A percentile compares a stretch with the other conserved stretches of the same genome.
Evolutionary conservation across 53 echinoderm and acorn worm species (phyloP).

Genomic region (Glandiceps talaboti): DNA sequence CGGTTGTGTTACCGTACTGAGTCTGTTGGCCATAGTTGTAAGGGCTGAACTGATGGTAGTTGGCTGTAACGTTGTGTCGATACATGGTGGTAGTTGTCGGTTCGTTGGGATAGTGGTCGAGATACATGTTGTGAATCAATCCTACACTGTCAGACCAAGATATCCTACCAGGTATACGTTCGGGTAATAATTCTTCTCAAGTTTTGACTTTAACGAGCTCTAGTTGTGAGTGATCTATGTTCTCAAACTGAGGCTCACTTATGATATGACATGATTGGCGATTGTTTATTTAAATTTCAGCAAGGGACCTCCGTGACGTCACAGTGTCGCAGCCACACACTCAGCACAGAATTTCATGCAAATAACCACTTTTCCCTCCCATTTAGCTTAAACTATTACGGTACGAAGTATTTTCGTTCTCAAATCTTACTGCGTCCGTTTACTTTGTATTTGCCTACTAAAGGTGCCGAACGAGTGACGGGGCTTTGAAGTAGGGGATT

Average conservation of each 20-base stretch:
- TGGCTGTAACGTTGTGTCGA: background rate
- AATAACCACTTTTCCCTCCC: background rate
- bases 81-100: background rate
- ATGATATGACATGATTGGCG: background rate
- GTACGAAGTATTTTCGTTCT: background rate
- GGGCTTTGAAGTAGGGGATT: background rate
- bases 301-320: background rate
- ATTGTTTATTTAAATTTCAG: background rate
- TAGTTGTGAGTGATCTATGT: background rate
- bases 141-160: background rate
- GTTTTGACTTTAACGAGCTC: background rate
- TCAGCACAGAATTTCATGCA: background rate
- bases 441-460: background rate
- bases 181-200: background rate
- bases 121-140: background rate
- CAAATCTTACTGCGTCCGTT: no score
- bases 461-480: background rate
- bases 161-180: background rate
- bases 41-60: background rate
- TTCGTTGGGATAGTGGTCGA: background rate
- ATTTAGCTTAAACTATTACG: background rate
- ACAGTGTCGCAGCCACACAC: background rate
- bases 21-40: background rate
- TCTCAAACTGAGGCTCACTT: background rate
- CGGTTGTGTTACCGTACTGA: background rate